phyloP scores from a whole-genome alignment of 2,888 invertebrate genomes.

The Aporophyla nigra region DNA sequence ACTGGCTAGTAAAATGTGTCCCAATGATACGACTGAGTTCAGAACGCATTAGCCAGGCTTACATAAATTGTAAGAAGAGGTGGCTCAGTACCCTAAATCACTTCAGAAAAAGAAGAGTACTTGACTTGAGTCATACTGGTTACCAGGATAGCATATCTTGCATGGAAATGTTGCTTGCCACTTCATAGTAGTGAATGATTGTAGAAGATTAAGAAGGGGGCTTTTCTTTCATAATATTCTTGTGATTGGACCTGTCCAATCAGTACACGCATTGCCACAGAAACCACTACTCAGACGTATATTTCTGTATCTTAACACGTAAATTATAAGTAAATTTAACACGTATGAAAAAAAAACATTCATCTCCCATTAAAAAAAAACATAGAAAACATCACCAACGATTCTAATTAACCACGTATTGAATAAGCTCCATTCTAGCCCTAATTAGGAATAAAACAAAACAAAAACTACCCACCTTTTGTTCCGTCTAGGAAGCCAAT shows the following conservation, averaged over 20 bases:
- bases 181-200: too few species aligned
- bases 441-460: slow-evolving; percentile 75
- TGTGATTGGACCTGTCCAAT: slow-evolving; percentile 72
- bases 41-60: not conserved
- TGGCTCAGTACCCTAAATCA: too few species aligned
- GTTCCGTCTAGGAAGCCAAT: slow-evolving; percentile 71
- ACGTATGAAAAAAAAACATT: not conserved
- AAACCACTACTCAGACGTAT: too few species aligned
- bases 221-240: slow-evolving; percentile 78
- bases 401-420: slow-evolving; percentile 57
- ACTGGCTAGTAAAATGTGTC: too few species aligned
- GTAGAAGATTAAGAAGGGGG: too few species aligned
- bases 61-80: not conserved
- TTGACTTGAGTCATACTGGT: not conserved
- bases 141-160: slow-evolving; percentile 1
- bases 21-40: not conserved
- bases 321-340: too few species aligned
- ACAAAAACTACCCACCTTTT: slow-evolving; percentile 75
- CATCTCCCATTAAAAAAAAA: not conserved
- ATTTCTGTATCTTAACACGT: too few species aligned
- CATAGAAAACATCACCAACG: slow-evolving; percentile 19
- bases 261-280: too few species aligned
- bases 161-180: not conserved
- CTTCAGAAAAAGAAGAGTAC: not conserved
- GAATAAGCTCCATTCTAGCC: slow-evolving; percentile 51